Evolutionary conservation across 2,113 vertebrate genomes (phyloP).

Genomic region (Bubo scandiacus): DNA sequence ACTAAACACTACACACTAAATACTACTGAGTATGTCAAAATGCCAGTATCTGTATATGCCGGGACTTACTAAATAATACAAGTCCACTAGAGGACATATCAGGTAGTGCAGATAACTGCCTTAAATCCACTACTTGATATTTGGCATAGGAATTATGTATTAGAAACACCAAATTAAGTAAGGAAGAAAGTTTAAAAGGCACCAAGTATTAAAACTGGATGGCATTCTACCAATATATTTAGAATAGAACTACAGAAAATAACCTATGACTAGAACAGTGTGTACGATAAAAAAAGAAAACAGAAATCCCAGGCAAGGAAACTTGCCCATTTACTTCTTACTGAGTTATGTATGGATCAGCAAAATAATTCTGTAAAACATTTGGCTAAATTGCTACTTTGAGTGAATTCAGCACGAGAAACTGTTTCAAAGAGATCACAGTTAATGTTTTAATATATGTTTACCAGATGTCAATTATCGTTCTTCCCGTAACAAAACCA

Average conservation of each 20-base stretch:
- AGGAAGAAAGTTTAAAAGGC: background rate
- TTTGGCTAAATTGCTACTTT: background rate
- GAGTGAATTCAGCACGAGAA: background rate
- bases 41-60: background rate
- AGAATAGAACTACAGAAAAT: background rate
- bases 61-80: background rate
- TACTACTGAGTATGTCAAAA: background rate
- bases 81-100: background rate
- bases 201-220: background rate
- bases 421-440: background rate
- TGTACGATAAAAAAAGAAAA: background rate
- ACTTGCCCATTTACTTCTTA: background rate
- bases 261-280: background rate
- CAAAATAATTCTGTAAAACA: background rate
- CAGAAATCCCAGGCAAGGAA: background rate
- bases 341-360: background rate
- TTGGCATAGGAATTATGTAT: background rate
- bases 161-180: background rate
- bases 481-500: background rate
- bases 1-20: background rate
- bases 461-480: slow-evolving; percentile 12
- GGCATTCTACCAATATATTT: background rate
- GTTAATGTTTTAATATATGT: background rate
- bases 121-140: background rate
- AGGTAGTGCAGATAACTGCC: background rate